Conservation (phyloP, 2,113 vertebrate genomes). For the Dromiciops gliroides region DNA sequence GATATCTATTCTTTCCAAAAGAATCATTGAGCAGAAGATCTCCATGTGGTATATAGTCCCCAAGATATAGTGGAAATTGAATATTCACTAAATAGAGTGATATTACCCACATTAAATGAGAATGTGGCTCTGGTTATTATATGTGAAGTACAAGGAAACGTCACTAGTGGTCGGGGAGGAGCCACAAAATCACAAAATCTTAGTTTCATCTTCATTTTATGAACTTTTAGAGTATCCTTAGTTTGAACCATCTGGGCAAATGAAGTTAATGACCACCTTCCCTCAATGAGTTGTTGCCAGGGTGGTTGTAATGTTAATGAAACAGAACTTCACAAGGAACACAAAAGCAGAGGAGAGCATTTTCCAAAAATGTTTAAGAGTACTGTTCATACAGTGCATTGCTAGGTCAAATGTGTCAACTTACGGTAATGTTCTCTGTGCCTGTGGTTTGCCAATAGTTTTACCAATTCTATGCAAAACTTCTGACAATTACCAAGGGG, state of each 20-base stretch:
- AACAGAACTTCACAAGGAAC: not conserved
- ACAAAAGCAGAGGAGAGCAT: not conserved
- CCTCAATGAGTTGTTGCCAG: not conserved
- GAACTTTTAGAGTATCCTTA: not conserved
- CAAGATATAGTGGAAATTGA: not conserved
- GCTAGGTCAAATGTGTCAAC: slow-evolving; percentile 24
- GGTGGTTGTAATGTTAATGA: not conserved
- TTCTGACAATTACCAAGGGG: slow-evolving; percentile 21
- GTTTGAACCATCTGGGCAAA: not conserved
- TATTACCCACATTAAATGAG: not conserved
- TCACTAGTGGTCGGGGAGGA: not conserved
- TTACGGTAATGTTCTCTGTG: not conserved
- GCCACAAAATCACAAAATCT: not conserved
- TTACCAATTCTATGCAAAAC: not conserved
- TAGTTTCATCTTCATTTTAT: not conserved
- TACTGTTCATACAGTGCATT: slow-evolving; percentile 15
- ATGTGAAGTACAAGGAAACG: not conserved
- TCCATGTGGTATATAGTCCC: not conserved
- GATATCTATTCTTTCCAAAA: not conserved
- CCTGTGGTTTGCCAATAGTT: slow-evolving; percentile 26
- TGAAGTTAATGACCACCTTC: not conserved
- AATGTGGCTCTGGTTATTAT: not conserved
- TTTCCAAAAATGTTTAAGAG: not conserved
- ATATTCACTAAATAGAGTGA: slow-evolving; percentile 6
- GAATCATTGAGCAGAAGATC: not conserved